Percentiles rank a stretch among this genome's conserved stretches.
These are phyloP conservation scores for Brachionus angularis DNA, from an alignment of 1,140 invertebrate genomes.

Conservation along the genomic window DNA sequence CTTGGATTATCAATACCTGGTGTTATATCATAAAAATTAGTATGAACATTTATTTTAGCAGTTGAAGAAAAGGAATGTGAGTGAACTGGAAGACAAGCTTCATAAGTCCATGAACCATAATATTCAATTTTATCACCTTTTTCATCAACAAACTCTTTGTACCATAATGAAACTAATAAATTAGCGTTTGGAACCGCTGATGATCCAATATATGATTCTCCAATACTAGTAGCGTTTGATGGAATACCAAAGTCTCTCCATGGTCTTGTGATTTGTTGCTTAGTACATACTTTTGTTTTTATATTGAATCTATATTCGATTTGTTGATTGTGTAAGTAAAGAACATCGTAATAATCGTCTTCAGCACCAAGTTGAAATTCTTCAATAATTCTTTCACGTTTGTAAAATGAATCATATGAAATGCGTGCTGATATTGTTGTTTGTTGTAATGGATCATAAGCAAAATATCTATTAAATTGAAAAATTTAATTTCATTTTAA, in stretches of 20 bases:
- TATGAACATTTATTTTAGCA: constrained; percentile 3
- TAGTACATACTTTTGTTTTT: constrained; percentile 48
- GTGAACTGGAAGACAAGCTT: constrained; percentile 48
- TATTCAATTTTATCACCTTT: constrained; percentile 40
- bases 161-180: constrained; percentile 22
- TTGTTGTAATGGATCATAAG: constrained; percentile 36
- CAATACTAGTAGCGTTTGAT: constrained; percentile 48
- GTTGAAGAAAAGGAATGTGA: constrained; percentile 44
- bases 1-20: constrained; percentile 52
- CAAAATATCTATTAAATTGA: no score
- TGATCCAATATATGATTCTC: constrained; percentile 48
- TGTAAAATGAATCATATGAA: constrained; percentile 47
- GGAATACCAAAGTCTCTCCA: constrained; percentile 51
- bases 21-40: constrained; percentile 50
- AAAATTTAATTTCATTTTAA: no score
- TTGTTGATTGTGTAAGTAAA: constrained; percentile 51
- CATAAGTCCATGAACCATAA: constrained; percentile 46
- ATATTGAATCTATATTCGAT: constrained; percentile 50
- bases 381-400: constrained; percentile 48
- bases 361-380: constrained; percentile 46
- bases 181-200: constrained; percentile 46
- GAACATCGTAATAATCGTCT: constrained; percentile 48
- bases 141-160: background rate
- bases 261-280: constrained; percentile 47
- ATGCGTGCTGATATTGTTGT: constrained; percentile 45